Conservation (phyloP, 2,888 invertebrate species). For the Pammene fasciana region DNA sequence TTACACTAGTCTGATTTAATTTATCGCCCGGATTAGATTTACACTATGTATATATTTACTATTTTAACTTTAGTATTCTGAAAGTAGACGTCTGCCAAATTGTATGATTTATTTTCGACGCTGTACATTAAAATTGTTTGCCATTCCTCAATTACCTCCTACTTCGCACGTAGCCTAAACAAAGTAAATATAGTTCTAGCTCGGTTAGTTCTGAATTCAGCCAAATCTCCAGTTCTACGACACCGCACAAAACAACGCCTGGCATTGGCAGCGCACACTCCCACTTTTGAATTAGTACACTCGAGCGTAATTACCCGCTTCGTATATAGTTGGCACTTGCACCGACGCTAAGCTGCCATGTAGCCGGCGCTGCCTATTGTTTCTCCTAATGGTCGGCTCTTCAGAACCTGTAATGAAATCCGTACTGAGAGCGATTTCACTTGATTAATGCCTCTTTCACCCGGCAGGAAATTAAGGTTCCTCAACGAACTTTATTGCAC, state of each 20-base stretch:
- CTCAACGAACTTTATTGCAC: constrained; percentile 75
- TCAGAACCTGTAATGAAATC: constrained; percentile 67
- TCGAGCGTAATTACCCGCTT: constrained; percentile 6
- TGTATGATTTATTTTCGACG: no score
- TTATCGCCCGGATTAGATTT: no score
- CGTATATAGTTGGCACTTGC: constrained; percentile 21
- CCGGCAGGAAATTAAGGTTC: constrained; percentile 73
- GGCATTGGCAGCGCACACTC: constrained; percentile 12
- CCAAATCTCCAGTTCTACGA: not conserved
- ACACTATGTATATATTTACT: no score
- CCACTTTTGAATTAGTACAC: constrained; percentile 18
- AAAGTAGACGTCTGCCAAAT: no score
- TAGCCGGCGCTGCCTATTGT: constrained; percentile 50
- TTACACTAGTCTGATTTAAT: no score
- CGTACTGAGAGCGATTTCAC: constrained; percentile 63
- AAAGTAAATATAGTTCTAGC: not conserved
- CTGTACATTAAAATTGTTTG: no score
- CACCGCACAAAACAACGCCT: constrained; percentile 9
- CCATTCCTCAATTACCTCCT: no score
- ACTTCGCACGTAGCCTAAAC: no score
- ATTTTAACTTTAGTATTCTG: no score
- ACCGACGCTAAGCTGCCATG: constrained; percentile 35
- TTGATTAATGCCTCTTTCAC: constrained; percentile 72
- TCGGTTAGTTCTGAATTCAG: not conserved
- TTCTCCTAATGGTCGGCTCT: constrained; percentile 59